Conservation (phyloP, 35 echinoderm and acorn worm genomes). For the Eucidaris tribuloides region DNA sequence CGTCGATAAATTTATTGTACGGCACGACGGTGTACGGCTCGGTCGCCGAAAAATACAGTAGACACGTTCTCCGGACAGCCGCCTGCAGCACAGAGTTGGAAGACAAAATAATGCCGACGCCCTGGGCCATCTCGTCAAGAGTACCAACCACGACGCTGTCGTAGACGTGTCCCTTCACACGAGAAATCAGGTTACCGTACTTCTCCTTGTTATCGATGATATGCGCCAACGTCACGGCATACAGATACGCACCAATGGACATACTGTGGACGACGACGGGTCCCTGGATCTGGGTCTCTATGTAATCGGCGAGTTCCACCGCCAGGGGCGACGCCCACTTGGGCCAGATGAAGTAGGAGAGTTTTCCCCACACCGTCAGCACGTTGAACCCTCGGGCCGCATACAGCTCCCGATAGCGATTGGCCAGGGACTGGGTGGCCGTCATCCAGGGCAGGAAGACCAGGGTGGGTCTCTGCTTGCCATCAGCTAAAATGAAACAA, state of each 20-base stretch:
- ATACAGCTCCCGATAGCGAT: constrained; percentile 54
- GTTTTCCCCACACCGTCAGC: constrained; percentile 37
- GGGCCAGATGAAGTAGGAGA: constrained; percentile 52
- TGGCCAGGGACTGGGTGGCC: not conserved
- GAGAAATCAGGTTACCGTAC: not conserved
- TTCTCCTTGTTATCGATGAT: not conserved
- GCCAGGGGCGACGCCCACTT: constrained; percentile 32
- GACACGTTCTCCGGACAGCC: not conserved
- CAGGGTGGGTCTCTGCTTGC: not conserved
- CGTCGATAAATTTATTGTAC: constrained; percentile 23
- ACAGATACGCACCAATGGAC: constrained; percentile 65
- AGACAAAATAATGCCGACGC: constrained; percentile 5
- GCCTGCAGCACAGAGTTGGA: constrained; percentile 21
- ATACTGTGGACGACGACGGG: constrained; percentile 58
- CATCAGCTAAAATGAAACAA: not conserved
- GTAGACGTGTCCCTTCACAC: constrained; percentile 55
- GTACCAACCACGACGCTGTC: constrained; percentile 67
- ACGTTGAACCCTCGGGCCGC: constrained; percentile 64
- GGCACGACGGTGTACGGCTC: constrained; percentile 30
- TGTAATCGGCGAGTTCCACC: constrained; percentile 17
- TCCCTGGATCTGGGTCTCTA: not conserved
- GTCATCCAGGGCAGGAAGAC: constrained; percentile 37
- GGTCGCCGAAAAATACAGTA: constrained; percentile 48
- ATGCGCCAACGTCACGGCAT: constrained; percentile 17
- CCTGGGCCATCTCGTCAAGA: constrained; percentile 28